phyloP scores from a whole-genome alignment of 2,113 vertebrate species.

The Morone chrysops region DNA sequence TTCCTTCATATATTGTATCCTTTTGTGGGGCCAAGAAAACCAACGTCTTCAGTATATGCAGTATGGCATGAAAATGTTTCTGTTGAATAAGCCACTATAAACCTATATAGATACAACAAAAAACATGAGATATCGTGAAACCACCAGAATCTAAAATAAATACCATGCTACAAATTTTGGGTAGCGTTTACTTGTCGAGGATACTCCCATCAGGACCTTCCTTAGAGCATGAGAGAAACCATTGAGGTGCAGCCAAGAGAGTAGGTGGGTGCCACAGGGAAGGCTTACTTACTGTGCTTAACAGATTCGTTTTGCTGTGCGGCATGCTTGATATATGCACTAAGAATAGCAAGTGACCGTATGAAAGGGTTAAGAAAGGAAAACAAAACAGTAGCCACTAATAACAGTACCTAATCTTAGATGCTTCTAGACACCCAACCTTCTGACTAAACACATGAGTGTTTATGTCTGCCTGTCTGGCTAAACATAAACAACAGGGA shows the following conservation, averaged over 20 bases:
- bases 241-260: constrained; percentile 19
- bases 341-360: background rate
- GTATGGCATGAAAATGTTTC: too few species aligned
- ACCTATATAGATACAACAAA: too few species aligned
- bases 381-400: background rate
- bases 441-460: background rate
- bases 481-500: background rate
- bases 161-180: too few species aligned
- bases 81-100: too few species aligned
- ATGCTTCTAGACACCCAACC: background rate
- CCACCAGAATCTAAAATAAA: too few species aligned
- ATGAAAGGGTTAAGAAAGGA: background rate
- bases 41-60: too few species aligned
- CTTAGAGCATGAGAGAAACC: constrained; percentile 1
- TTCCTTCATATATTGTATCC: too few species aligned
- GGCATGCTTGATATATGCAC: background rate
- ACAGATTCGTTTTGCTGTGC: background rate
- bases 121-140: too few species aligned
- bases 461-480: background rate
- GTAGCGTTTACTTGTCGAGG: constrained; percentile 10
- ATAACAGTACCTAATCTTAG: background rate
- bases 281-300: constrained; percentile 18
- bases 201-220: constrained; percentile 14
- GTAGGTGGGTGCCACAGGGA: constrained; percentile 1
- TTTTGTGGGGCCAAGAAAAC: too few species aligned